Evolutionary conservation across 2,113 vertebrate species (phyloP).

Genomic region (Macrotis lagotis): DNA sequence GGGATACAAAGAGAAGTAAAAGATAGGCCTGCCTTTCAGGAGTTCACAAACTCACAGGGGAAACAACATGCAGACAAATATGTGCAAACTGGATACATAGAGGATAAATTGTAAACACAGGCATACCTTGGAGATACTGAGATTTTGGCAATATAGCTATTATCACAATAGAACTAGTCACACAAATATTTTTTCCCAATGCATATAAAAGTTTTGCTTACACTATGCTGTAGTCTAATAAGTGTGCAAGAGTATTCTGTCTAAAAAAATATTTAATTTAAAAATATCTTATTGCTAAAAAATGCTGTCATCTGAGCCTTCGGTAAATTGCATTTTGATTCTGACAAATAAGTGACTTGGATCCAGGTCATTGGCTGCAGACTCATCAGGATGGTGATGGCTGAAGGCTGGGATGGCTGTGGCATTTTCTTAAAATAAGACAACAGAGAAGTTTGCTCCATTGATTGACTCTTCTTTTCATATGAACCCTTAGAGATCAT

Average conservation of each 20-base stretch:
- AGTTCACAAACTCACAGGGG: not conserved
- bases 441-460: not conserved
- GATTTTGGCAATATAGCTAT: not conserved
- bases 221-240: not conserved
- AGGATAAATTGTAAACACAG: not conserved
- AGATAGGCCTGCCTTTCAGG: not conserved
- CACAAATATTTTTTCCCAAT: not conserved
- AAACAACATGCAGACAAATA: not conserved
- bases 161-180: not conserved
- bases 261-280: not conserved
- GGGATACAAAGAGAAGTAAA: no score
- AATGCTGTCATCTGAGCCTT: not conserved
- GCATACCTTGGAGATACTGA: no score
- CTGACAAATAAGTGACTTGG: no score
- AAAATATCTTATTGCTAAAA: not conserved
- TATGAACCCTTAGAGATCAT: not conserved
- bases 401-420: not conserved
- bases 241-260: not conserved
- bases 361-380: not conserved
- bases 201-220: not conserved
- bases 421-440: not conserved
- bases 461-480: not conserved
- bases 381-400: not conserved
- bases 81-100: not conserved
- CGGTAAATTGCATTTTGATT: not conserved